Conservation (phyloP, 2,797 vertebrate genomes). For the Galaxias olidus region DNA sequence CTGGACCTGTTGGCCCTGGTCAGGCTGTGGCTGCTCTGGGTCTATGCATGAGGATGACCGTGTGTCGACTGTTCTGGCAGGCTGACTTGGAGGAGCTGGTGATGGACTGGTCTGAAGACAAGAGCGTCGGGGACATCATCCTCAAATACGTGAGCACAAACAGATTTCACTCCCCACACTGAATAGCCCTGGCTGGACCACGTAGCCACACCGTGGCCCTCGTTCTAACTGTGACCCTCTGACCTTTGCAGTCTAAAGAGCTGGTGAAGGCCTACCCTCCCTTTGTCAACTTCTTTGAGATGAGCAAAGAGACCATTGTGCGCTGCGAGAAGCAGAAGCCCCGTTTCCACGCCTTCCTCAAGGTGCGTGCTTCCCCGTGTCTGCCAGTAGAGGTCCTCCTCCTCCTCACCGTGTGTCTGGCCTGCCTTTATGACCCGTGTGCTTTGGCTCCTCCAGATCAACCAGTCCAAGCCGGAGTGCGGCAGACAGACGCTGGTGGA, state of each 20-base stretch:
- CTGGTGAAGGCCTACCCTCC: constrained; percentile 95
- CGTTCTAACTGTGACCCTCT: background rate
- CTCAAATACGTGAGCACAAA: constrained; percentile 91
- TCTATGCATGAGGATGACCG: constrained; percentile 14
- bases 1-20: background rate
- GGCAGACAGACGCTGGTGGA: constrained; percentile 94
- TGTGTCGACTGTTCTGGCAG: constrained; percentile 74
- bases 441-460: constrained; percentile 79
- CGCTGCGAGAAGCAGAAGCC: constrained; percentile 95
- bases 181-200: background rate
- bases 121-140: constrained; percentile 91
- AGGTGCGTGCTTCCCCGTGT: constrained; percentile 71
- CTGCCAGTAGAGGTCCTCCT: too few species aligned
- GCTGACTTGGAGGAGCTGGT: constrained; percentile 92
- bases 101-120: constrained; percentile 90
- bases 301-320: constrained; percentile 97
- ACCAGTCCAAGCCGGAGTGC: constrained; percentile 96
- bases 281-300: constrained; percentile 99
- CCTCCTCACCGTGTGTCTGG: background rate
- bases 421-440: background rate
- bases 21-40: background rate
- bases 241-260: constrained; percentile 87
- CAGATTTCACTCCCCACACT: too few species aligned
- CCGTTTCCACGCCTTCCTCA: constrained; percentile 96
- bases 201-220: background rate